Percentiles rank a stretch among this genome's conserved stretches.
phyloP scores from a whole-genome alignment of 2,888 invertebrate species.

The Lordiphosa andalusiaca region DNA sequence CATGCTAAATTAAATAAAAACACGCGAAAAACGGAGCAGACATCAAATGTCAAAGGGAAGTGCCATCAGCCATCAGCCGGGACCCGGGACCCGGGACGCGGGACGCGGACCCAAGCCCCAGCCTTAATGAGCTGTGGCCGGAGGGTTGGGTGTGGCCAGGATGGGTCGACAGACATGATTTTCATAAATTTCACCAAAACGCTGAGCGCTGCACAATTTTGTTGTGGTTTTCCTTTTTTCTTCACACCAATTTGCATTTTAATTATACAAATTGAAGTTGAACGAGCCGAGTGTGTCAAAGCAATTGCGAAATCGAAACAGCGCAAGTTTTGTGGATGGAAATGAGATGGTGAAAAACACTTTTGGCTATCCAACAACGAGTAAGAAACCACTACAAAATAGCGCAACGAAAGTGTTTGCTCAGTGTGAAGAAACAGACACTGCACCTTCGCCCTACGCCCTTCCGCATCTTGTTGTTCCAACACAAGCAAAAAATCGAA shows the following conservation, averaged over 20 bases:
- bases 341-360: no score
- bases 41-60: slow-evolving; percentile 47
- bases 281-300: slow-evolving; percentile 13
- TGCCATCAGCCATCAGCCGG: slow-evolving; percentile 17
- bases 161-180: slow-evolving; percentile 36
- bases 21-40: slow-evolving; percentile 42
- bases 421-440: no score
- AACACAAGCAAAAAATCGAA: no score
- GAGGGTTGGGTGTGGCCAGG: slow-evolving; percentile 3
- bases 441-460: no score
- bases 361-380: no score
- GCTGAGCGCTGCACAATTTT: slow-evolving; percentile 30
- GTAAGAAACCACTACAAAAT: no score
- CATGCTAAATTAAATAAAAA: slow-evolving; percentile 64
- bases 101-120: slow-evolving; percentile 12
- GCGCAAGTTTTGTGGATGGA: no score
- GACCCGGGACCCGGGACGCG: slow-evolving; percentile 7
- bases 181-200: slow-evolving; percentile 52
- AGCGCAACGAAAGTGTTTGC: no score
- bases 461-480: no score
- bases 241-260: slow-evolving; percentile 54
- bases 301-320: no score
- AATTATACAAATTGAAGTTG: slow-evolving; percentile 56
- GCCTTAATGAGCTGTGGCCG: slow-evolving; percentile 47
- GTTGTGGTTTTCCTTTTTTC: no score